These are phyloP conservation scores for Heliconius congener DNA, from an alignment of 1,140 invertebrate genomes.

Conservation along the genomic window DNA sequence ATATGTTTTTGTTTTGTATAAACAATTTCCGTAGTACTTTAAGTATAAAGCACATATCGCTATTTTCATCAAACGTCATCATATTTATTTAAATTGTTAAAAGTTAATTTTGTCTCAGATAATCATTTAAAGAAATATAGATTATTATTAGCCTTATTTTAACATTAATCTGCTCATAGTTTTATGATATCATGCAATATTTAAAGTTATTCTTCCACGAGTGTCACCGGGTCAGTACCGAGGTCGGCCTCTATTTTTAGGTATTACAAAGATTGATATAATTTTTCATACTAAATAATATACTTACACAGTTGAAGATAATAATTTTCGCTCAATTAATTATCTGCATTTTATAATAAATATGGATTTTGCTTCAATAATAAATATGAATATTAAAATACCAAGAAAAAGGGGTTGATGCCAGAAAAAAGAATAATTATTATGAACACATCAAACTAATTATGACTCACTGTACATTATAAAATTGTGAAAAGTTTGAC, in stretches of 20 bases:
- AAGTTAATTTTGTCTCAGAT: neutral
- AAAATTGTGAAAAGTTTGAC: no score
- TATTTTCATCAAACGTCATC: neutral
- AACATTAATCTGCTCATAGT: neutral
- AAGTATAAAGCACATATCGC: constrained; percentile 18
- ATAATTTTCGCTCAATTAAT: no score
- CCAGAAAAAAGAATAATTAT: no score
- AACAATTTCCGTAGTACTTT: neutral
- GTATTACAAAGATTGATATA: neutral
- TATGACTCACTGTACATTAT: no score
- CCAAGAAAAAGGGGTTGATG: no score
- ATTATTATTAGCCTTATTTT: neutral
- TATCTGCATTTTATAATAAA: no score
- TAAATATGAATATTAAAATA: no score
- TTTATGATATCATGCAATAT: neutral
- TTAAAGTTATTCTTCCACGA: neutral
- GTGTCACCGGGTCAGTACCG: neutral
- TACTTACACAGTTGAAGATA: no score
- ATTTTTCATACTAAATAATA: neutral
- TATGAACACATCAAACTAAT: no score
- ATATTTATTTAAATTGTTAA: neutral
- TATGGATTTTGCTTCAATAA: no score
- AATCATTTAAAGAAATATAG: no score
- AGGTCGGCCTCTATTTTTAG: neutral
- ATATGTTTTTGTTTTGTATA: neutral